phyloP scores from a whole-genome alignment of 2,113 vertebrate species.

The Smithornis capensis region DNA sequence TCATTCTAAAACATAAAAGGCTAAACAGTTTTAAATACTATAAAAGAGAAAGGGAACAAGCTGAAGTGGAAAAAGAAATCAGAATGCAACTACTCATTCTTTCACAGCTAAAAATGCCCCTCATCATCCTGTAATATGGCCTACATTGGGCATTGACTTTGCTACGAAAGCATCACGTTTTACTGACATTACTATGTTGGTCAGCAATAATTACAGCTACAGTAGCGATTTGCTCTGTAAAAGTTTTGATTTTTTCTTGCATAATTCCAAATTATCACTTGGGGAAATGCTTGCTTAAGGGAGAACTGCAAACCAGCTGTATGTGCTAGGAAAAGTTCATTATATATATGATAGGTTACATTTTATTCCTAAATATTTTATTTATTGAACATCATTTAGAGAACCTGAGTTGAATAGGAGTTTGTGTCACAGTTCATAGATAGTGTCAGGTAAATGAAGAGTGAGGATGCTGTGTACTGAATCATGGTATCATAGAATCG shows the following conservation, averaged over 20 bases:
- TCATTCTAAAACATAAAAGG: background rate
- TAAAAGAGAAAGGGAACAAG: background rate
- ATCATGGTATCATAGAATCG: background rate
- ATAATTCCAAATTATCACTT: background rate
- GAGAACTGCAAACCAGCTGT: background rate
- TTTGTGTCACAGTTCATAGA: background rate
- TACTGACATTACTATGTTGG: background rate
- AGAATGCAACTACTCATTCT: background rate
- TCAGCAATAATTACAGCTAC: background rate
- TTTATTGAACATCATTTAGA: background rate
- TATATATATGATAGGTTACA: background rate
- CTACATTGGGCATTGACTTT: background rate
- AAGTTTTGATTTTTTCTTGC: background rate
- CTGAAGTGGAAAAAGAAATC: background rate
- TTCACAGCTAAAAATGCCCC: background rate
- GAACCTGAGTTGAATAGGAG: background rate
- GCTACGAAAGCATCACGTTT: background rate
- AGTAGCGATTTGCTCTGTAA: background rate
- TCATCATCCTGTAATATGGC: background rate
- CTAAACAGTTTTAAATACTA: background rate
- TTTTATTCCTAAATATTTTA: background rate
- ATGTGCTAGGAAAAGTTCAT: background rate
- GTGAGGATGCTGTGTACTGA: background rate
- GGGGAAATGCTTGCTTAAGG: background rate
- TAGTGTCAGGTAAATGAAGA: background rate